Conservation (phyloP, 1,140 invertebrate species). For the Magallana angulata region DNA sequence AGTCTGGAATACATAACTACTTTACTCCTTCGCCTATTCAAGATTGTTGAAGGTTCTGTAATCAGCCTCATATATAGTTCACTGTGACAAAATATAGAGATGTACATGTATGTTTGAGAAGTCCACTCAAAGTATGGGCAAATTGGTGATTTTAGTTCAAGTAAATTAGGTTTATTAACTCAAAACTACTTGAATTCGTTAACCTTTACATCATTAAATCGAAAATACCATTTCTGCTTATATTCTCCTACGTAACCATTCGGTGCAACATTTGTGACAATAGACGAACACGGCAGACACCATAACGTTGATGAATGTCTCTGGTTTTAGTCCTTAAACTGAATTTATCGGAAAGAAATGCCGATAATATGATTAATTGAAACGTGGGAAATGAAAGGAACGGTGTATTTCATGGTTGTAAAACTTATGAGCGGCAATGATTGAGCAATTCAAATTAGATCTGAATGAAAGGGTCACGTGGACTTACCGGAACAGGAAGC, state of each 20-base stretch:
- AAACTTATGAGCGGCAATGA: background rate
- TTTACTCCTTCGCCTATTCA: no score
- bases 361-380: constrained; percentile 24
- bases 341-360: constrained; percentile 15
- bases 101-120: no score
- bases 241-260: background rate
- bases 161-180: no score
- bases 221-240: no score
- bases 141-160: no score
- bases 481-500: constrained; percentile 16
- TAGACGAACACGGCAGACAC: background rate
- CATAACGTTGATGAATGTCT: background rate
- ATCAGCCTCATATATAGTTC: no score
- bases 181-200: no score
- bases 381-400: constrained; percentile 13
- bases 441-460: constrained; percentile 11
- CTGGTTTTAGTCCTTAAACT: background rate
- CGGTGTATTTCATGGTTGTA: background rate
- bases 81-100: no score
- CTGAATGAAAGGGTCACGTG: constrained; percentile 4
- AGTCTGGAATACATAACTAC: no score
- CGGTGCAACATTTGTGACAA: constrained; percentile 10
- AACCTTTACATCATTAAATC: no score
- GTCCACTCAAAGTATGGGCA: no score
- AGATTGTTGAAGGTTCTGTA: no score